These are phyloP conservation scores for Piaya cayana DNA, from an alignment of 2,113 vertebrate genomes.

Conservation along the genomic window DNA sequence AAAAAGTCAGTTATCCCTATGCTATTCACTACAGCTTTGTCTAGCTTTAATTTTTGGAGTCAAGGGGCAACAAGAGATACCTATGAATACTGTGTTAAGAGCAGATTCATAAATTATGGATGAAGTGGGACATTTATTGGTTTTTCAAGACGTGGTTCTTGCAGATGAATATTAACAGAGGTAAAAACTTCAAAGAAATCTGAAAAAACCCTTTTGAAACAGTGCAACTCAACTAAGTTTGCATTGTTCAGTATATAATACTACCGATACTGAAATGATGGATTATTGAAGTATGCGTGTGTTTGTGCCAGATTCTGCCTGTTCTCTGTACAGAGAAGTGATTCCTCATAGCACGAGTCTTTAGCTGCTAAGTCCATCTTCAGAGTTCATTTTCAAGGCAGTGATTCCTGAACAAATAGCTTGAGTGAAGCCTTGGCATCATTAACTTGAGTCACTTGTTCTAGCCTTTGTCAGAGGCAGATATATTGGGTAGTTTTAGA, in stretches of 20 bases:
- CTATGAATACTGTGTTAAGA: constrained; percentile 65
- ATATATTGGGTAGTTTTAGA: background rate
- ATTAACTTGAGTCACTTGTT: background rate
- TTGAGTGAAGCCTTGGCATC: background rate
- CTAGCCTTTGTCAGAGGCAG: background rate
- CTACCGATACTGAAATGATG: background rate
- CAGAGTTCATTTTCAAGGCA: background rate
- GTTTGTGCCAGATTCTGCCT: background rate
- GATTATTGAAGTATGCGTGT: background rate
- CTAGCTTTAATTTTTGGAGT: constrained; percentile 64
- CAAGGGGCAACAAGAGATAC: constrained; percentile 54
- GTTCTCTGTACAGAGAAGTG: background rate
- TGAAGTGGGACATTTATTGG: constrained; percentile 37
- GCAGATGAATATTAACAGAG: constrained; percentile 54
- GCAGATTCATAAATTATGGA: constrained; percentile 69
- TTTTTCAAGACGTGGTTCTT: constrained; percentile 62
- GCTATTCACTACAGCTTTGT: background rate
- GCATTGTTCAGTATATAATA: background rate
- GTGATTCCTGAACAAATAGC: background rate
- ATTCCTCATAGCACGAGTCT: rapidly evolving
- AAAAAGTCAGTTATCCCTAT: constrained; percentile 32
- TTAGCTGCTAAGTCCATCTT: background rate
- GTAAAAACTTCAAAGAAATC: constrained; percentile 28
- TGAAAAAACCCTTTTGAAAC: background rate
- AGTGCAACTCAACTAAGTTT: background rate